Percentiles rank a stretch among this genome's conserved stretches.
Evolutionary conservation across 2,797 vertebrate genomes (phyloP).

Genomic region (Petrocephalus schoutedeni): DNA sequence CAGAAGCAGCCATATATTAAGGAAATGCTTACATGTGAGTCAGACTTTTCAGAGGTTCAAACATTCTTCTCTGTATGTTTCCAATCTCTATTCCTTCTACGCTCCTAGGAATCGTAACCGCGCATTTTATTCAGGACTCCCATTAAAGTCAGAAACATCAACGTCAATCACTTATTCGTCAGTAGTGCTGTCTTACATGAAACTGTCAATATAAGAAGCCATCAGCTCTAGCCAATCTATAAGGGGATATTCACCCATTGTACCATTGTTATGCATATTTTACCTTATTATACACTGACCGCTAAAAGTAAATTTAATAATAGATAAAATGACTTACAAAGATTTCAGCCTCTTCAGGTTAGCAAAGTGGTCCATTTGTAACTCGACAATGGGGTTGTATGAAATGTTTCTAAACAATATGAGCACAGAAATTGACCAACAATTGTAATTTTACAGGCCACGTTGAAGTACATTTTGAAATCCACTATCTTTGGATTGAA

Average conservation of each 20-base stretch:
- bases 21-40: slow-evolving; percentile 83
- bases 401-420: slow-evolving; percentile 78
- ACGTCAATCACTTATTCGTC: background rate
- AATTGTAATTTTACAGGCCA: background rate
- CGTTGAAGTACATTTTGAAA: slow-evolving; percentile 12
- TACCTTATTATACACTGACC: background rate
- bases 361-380: slow-evolving; percentile 84
- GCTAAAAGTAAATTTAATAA: background rate
- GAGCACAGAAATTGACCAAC: background rate
- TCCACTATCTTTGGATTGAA: background rate
- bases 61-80: slow-evolving; percentile 89
- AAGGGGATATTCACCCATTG: background rate
- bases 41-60: slow-evolving; percentile 79
- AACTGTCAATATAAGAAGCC: background rate
- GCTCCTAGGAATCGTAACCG: slow-evolving; percentile 66
- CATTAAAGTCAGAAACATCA: background rate
- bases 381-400: slow-evolving; percentile 81
- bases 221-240: background rate
- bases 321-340: slow-evolving; percentile 70
- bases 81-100: slow-evolving; percentile 90
- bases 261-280: background rate
- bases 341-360: slow-evolving; percentile 83
- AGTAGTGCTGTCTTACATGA: background rate
- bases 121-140: background rate
- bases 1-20: background rate